Evolutionary conservation across 2,797 vertebrate genomes (phyloP), one percentile per base, ranked within the genome.

Genomic region (Myotis daubentonii): DNA sequence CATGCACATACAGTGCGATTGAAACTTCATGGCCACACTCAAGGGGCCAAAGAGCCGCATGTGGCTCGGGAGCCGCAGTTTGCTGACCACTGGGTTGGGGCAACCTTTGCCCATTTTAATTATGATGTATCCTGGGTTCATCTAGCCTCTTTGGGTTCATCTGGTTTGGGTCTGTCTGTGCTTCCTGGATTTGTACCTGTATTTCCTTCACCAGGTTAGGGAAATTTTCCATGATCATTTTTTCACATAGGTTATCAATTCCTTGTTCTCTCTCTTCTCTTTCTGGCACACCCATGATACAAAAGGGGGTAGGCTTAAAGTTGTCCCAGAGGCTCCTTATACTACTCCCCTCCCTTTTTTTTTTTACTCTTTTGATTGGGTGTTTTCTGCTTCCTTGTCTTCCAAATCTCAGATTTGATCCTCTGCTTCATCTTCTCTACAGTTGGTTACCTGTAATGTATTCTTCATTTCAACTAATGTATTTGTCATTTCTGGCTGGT

Each of bases 11-110:
- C 41, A 44, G 41, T 44, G 41, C 0, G 41, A 44, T 44, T 44
- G 41, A 44, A 44, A 44, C 8, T 44, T 44, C 41, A 2, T 44
- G 41, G 41, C 41, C 41, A 44, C 41, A 44, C 41, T 44, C 41
- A 44, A 44, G 41, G 41, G 41, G 41, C 9, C 41, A 44, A 44
- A 44, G 41, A 44, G 41, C 41, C 41, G 0, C 41, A 44, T 44
- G 41, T 44, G 41, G 8, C 2, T 44, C 0, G 9, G 0, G 1
- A 44, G 8, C 41, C 41, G 2, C 41, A 44, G 41, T 44, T 44
- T 44, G 8, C 41, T 0, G 9, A 44, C 41, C 41, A 44, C 41
- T 44, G 41, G 41, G 41, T 44, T 44, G 9, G 8, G 44, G 44
- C 44, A 44, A 44, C 44, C 44, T 44, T 44, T 44, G 44, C 44